phyloP scores from a whole-genome alignment of 2,888 invertebrate species.

The Blera fallax region DNA sequence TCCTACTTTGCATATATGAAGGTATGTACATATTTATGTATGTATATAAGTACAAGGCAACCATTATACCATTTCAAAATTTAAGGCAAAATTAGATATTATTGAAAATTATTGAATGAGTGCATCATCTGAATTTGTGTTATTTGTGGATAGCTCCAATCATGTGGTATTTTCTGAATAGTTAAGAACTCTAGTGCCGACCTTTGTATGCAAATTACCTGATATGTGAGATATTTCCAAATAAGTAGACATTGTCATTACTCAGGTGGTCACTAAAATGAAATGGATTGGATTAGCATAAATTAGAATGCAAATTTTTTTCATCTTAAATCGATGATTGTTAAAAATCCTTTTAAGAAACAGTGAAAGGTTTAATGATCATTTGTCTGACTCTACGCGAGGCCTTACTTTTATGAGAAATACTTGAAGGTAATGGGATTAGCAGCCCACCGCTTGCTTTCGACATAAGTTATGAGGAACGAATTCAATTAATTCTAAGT shows the following conservation, averaged over 20 bases:
- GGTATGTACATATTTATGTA: too few species aligned
- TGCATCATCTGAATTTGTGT: too few species aligned
- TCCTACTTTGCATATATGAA: too few species aligned
- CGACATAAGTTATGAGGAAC: not conserved
- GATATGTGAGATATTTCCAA: not conserved
- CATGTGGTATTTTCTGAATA: too few species aligned
- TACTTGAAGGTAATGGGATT: not conserved
- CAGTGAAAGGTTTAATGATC: not conserved
- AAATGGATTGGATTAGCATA: not conserved
- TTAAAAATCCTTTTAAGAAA: not conserved
- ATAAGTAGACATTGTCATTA: not conserved
- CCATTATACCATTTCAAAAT: too few species aligned
- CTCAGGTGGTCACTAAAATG: not conserved
- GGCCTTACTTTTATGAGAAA: not conserved
- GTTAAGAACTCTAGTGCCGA: not conserved
- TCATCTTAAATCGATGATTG: not conserved
- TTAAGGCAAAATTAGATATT: too few species aligned
- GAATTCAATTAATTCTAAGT: not conserved
- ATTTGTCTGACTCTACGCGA: not conserved
- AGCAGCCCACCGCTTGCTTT: not conserved
- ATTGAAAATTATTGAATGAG: too few species aligned
- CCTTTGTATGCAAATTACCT: not conserved
- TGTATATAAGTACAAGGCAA: too few species aligned
- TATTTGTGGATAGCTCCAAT: too few species aligned
- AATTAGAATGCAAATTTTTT: not conserved